These are phyloP conservation scores for Spatulosminthurus flaviceps DNA, from an alignment of 2,888 invertebrate species.

Conservation along the genomic window DNA sequence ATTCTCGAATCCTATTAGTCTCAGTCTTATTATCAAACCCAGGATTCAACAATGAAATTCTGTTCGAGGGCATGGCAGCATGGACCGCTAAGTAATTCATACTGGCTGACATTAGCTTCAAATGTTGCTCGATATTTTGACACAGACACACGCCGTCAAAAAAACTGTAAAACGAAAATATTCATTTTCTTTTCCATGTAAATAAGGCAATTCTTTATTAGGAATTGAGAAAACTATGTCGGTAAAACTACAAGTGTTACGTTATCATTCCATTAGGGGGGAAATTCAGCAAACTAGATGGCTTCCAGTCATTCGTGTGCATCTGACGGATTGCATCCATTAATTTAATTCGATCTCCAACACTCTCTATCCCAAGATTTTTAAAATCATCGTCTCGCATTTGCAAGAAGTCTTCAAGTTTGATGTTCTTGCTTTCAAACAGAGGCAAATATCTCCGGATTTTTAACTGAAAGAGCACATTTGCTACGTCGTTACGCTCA, in stretches of 20 bases:
- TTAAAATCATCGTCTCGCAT: conserved; percentile 50
- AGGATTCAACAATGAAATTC: not conserved
- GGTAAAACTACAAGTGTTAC: conserved; percentile 11
- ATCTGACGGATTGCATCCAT: conserved; percentile 47
- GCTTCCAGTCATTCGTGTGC: conserved; percentile 50
- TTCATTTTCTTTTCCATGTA: not conserved
- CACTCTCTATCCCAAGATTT: conserved; percentile 48
- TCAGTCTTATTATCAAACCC: conserved; percentile 15
- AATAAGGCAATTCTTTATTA: not conserved
- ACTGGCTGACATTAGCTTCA: conserved; percentile 30
- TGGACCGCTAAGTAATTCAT: conserved; percentile 24
- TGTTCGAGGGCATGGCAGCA: not conserved
- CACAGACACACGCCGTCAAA: not conserved
- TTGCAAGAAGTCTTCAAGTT: conserved; percentile 45
- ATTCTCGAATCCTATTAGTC: not conserved
- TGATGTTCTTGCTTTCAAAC: conserved; percentile 49
- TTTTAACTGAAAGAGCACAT: conserved; percentile 41
- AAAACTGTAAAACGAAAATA: conserved; percentile 14
- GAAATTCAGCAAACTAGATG: conserved; percentile 23
- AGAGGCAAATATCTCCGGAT: conserved; percentile 42
- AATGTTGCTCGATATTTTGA: conserved; percentile 18
- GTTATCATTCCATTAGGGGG: conserved; percentile 17
- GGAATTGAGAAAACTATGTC: not conserved
- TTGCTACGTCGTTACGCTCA: conserved; percentile 40
- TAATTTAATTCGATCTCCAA: conserved; percentile 48